Base-by-base conservation (phyloP, 1,140 invertebrate genomes). In the Chelonus insularis region DNA sequence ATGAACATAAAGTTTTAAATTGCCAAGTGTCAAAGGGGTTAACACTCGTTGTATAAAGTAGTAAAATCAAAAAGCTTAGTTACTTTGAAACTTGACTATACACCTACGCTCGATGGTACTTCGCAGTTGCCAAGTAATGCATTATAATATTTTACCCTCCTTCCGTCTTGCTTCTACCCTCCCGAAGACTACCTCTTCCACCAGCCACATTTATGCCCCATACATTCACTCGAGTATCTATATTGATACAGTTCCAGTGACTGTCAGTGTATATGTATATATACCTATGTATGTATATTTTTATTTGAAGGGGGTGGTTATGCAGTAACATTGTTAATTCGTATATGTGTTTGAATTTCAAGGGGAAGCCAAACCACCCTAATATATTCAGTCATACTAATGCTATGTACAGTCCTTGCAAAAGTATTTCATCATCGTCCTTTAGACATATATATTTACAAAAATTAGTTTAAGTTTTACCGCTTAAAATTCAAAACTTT, bases 91-190 rank as follows among this genome's bases (percentile, higher is more conserved):
- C 66, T 75, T 74, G 74, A 70, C 58, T 75, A 76, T 73, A 73
- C 72, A 70, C 29, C 18, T 21, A 69, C 73, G 68, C 73, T 77
- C 73, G 76, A 77, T 76, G 72, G 73, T 70, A 73, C 74, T 74
- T 68, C 73, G 74, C 75, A 76, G 75, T 79, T 76, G 75, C 76
- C 76, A 76, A 79, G 73, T 76, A 75, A 79, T 74, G 76, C 76
- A 79, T 79, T 76, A 77, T 78, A 79, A 78, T 79, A 78, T 78
- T 77, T 79, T 74, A 78, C 72, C 72, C 75, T 71, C 65, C 62
- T 61, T 66, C 57, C 54, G 43, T 48, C 41, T 48, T 50, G 39
- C 18, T 45, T 34, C 20, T 50, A 21, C 21, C 54, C 57, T 20
- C 39, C 9, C n/a, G 4, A n/a, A 34, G 29, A 21, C 16, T 39